Evolutionary conservation across 2,797 vertebrate species (phyloP).

Genomic region (Arremon aurantiirostris): DNA sequence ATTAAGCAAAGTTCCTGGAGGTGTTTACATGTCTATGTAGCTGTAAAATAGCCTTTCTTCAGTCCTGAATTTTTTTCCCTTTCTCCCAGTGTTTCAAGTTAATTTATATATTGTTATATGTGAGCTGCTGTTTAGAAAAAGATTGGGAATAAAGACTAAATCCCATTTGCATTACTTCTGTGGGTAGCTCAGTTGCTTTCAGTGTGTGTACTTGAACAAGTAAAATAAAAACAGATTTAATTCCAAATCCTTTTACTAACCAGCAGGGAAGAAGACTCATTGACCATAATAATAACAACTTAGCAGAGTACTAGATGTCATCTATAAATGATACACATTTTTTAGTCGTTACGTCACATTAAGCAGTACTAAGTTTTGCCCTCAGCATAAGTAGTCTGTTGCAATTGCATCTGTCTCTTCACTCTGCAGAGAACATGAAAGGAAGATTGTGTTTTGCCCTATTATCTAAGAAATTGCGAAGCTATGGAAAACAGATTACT

Average conservation of each 20-base stretch:
- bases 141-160: not conserved
- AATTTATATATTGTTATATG: not conserved
- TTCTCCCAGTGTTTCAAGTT: not conserved
- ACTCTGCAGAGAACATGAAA: constrained; percentile 25
- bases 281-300: constrained; percentile 41
- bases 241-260: constrained; percentile 27
- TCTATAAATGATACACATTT: constrained; percentile 31
- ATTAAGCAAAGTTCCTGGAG: constrained; percentile 16
- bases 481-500: constrained; percentile 57
- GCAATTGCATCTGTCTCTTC: constrained; percentile 45
- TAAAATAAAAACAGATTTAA: constrained; percentile 31
- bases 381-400: constrained; percentile 22
- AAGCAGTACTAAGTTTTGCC: constrained; percentile 39
- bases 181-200: not conserved
- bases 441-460: constrained; percentile 51
- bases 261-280: constrained; percentile 5
- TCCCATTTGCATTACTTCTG: not conserved
- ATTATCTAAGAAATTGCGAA: constrained; percentile 51
- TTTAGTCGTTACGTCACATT: constrained; percentile 46
- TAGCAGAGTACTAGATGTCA: not conserved
- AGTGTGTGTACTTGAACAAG: not conserved
- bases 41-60: not conserved
- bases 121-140: not conserved
- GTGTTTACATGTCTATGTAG: not conserved
- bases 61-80: not conserved